Percentiles rank a stretch among this genome's conserved stretches.
Conservation (phyloP, 2,797 vertebrate species). For the Linurgus olivaceus region DNA sequence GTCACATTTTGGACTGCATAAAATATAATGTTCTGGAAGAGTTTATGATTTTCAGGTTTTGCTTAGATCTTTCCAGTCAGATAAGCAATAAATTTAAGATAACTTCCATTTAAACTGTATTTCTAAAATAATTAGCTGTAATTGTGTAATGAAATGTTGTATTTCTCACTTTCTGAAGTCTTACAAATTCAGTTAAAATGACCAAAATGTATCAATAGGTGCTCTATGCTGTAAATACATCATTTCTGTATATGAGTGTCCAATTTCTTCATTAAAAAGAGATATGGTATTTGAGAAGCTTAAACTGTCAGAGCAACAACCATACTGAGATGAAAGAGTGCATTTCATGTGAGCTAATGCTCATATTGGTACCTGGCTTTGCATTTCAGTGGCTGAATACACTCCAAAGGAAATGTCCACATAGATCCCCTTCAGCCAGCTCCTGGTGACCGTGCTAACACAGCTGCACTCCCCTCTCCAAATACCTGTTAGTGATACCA, state of each 20-base stretch:
- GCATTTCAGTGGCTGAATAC: slow-evolving; percentile 12
- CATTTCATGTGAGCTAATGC: not conserved
- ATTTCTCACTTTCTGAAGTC: slow-evolving; percentile 46
- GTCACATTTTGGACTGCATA: slow-evolving; percentile 91
- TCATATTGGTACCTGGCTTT: slow-evolving; percentile 7
- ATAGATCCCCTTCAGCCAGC: not conserved
- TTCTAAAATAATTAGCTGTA: slow-evolving; percentile 75
- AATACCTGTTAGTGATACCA: not conserved
- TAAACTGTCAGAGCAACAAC: not conserved
- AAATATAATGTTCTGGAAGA: slow-evolving; percentile 83
- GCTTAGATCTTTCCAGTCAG: slow-evolving; percentile 74
- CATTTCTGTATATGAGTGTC: not conserved
- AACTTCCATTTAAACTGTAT: slow-evolving; percentile 74
- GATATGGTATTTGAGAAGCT: not conserved
- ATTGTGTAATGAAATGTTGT: slow-evolving; percentile 50
- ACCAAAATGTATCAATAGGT: slow-evolving; percentile 24
- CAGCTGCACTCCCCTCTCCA: not conserved
- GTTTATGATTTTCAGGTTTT: slow-evolving; percentile 78
- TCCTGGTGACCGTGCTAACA: not conserved
- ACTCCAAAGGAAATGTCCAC: slow-evolving; percentile 11
- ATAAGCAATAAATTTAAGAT: slow-evolving; percentile 75
- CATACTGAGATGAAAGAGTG: not conserved
- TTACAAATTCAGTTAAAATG: slow-evolving; percentile 20
- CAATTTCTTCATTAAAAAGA: slow-evolving; percentile 46
- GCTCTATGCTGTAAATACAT: not conserved